Conservation (phyloP, 2,113 vertebrate genomes). For the Raja brachyura region DNA sequence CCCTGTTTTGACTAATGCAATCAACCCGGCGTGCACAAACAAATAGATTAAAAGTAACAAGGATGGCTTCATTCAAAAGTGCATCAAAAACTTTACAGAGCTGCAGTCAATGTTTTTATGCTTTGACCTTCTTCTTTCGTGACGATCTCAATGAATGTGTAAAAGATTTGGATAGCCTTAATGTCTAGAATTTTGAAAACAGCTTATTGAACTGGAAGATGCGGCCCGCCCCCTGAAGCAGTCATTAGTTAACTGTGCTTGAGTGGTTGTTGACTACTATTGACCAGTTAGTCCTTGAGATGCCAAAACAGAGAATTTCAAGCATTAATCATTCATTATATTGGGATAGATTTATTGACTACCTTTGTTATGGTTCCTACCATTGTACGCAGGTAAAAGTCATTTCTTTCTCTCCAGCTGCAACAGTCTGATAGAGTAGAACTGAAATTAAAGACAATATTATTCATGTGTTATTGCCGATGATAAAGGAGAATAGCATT, state of each 20-base stretch:
- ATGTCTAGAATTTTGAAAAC: background rate
- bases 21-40: no score
- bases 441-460: background rate
- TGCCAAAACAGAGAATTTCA: conserved; percentile 11
- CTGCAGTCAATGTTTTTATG: background rate
- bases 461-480: background rate
- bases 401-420: background rate
- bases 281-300: conserved; percentile 24
- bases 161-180: background rate
- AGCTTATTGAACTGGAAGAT: conserved; percentile 4
- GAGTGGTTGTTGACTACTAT: conserved; percentile 19
- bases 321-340: conserved; percentile 36
- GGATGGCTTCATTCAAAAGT: background rate
- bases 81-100: background rate
- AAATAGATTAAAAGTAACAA: background rate
- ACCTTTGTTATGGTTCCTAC: background rate
- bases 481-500: background rate
- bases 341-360: conserved; percentile 7
- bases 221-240: background rate
- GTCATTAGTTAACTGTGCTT: conserved; percentile 29
- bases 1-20: no score
- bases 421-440: no score
- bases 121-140: background rate
- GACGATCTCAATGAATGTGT: no score
- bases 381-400: background rate